Conservation (phyloP, 2,113 vertebrate genomes). For the Nothocercus nigrocapillus region DNA sequence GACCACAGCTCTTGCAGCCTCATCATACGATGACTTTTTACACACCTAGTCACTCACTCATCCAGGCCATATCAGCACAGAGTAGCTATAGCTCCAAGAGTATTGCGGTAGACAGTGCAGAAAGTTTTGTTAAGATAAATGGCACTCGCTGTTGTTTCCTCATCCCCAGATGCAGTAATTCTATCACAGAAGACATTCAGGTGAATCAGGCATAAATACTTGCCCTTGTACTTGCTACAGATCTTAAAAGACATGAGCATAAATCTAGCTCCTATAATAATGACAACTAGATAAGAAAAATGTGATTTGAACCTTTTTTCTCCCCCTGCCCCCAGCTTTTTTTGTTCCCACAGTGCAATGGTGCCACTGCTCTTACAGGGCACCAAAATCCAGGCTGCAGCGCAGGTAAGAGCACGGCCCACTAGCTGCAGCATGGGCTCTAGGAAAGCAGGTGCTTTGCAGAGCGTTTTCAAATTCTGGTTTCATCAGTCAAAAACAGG, state of each 20-base stretch:
- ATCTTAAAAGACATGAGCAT: background rate
- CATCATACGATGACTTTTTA: background rate
- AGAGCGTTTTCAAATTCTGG: background rate
- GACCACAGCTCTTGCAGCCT: background rate
- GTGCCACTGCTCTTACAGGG: background rate
- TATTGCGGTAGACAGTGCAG: background rate
- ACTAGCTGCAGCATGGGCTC: no score
- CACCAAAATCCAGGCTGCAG: background rate
- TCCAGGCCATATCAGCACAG: accelerated
- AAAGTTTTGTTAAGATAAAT: background rate
- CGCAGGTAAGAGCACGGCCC: background rate
- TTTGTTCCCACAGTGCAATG: background rate
- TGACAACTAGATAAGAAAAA: background rate
- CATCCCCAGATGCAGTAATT: background rate
- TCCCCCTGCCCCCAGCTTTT: background rate
- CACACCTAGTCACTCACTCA: background rate
- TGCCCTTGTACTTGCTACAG: background rate
- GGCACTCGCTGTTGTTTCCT: background rate
- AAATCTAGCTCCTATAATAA: background rate
- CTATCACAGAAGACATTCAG: background rate
- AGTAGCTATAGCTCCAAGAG: background rate
- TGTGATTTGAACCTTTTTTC: background rate
- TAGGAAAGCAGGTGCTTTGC: background rate
- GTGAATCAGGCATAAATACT: background rate
- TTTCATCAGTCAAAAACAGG: background rate